Base-by-base conservation (phyloP, 2,797 vertebrate species). In the Antennarius maculatus region DNA sequence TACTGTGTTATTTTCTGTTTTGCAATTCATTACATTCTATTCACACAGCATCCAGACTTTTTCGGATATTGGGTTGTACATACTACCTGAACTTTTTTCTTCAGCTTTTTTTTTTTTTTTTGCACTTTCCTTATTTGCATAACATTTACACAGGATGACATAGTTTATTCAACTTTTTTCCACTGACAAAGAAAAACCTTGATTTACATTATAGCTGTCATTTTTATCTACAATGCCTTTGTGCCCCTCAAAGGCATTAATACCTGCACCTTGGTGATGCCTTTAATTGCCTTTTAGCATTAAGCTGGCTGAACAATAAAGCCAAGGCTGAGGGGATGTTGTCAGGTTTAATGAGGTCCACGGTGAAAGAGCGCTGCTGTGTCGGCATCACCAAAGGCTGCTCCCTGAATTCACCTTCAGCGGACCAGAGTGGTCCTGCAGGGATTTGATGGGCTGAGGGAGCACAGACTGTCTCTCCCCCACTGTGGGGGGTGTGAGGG, bases 301-400 rank as follows among this genome's bases (percentile, higher is more conserved):
- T 70, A 80, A 86, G 85, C 79, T 80, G 79, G 77, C 69, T 72
- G 70, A 88, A 90, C 76, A 86, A 88, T 86, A 79, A 87, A 86
- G 75, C 58, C 64, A 59, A 63, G 82, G 69, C 86, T 63, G 71
- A 85, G 77, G 77, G 85, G 80, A 86, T 79, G 80, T 79, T 86
- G 85, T 85, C 83, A 80, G 78, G 84, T 90, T 91, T 91, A 89
- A 91, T 81, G 84, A 91, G 86, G 82, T 70, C 82, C 71, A 77
- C 31, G 23, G 69, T 84, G 79, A 90, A 91, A 85, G 71, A 85
- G 66, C 70, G 74, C 68, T 48, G 77, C 86, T 85, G 82, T 83
- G 84, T 92, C 82, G 88, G 88, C 86, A 83, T 69, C 77, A 85
- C 90, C 88, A 91, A 90, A 90, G 83, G 70, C 79, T 72, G 82